Conservation (phyloP, 2,888 invertebrate species). For the Willowsia nigromaculata region DNA sequence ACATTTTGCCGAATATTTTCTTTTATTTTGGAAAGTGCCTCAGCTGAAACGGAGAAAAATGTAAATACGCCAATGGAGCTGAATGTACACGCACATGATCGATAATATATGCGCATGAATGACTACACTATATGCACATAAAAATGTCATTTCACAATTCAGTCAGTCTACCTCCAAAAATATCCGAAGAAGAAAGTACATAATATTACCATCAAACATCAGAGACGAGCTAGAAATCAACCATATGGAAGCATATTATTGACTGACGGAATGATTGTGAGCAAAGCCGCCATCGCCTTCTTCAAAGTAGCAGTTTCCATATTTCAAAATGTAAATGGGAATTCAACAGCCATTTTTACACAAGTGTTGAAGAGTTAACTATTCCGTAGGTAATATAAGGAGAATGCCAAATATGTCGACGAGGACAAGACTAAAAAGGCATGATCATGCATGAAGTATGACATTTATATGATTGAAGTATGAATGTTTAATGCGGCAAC, state of each 20-base stretch:
- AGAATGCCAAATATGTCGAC: constrained; percentile 34
- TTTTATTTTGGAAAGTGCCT: constrained; percentile 3
- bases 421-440: constrained; percentile 12
- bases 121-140: not conserved
- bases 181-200: not conserved
- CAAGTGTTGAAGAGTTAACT: constrained; percentile 44
- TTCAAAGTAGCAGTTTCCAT: constrained; percentile 7
- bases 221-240: not conserved
- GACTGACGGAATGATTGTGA: not conserved
- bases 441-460: constrained; percentile 26
- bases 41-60: not conserved
- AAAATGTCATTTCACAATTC: constrained; percentile 27
- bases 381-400: not conserved
- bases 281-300: constrained; percentile 21
- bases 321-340: constrained; percentile 3
- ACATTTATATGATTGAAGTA: constrained; percentile 44
- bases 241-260: constrained; percentile 33
- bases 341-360: not conserved
- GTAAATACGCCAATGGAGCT: not conserved
- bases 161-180: not conserved
- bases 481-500: constrained; percentile 32
- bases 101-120: constrained; percentile 29
- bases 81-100: constrained; percentile 13
- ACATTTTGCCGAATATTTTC: constrained; percentile 14
- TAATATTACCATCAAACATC: not conserved